Conservation (phyloP, 2,888 invertebrate genomes). For the Odontomyia ornata region DNA sequence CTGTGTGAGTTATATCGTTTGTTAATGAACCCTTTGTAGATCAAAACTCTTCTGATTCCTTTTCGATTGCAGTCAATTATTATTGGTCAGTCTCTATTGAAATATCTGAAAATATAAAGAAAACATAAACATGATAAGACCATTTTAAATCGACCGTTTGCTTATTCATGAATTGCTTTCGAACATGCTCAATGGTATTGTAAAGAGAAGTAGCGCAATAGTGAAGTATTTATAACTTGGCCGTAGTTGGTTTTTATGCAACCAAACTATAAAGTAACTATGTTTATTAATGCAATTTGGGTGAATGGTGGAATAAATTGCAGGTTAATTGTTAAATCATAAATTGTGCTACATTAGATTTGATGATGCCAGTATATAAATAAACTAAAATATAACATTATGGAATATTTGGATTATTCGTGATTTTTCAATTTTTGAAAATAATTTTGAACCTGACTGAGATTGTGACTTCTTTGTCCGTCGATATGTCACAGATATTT, state of each 20-base stretch:
- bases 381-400: neutral
- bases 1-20: too few species aligned
- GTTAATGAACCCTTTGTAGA: slow-evolving; percentile 26
- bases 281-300: neutral
- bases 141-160: neutral
- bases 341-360: too few species aligned
- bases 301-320: slow-evolving; percentile 1
- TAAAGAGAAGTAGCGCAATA: slow-evolving; percentile 27
- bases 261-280: neutral
- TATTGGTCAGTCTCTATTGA: neutral
- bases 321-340: too few species aligned
- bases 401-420: too few species aligned
- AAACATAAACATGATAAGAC: neutral
- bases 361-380: neutral
- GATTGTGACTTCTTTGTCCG: too few species aligned
- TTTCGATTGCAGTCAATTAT: slow-evolving; percentile 31
- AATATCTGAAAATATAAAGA: slow-evolving; percentile 12
- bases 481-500: too few species aligned
- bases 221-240: slow-evolving; percentile 12
- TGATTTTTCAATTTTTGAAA: too few species aligned
- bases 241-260: neutral
- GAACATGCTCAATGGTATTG: neutral
- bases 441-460: too few species aligned
- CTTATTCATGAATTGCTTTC: slow-evolving; percentile 15
- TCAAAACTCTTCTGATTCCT: neutral